Evolutionary conservation across 2,113 vertebrate species (phyloP), one percentile per base, ranked within the genome.

Genomic region (Gasterosteus aculeatus): DNA sequence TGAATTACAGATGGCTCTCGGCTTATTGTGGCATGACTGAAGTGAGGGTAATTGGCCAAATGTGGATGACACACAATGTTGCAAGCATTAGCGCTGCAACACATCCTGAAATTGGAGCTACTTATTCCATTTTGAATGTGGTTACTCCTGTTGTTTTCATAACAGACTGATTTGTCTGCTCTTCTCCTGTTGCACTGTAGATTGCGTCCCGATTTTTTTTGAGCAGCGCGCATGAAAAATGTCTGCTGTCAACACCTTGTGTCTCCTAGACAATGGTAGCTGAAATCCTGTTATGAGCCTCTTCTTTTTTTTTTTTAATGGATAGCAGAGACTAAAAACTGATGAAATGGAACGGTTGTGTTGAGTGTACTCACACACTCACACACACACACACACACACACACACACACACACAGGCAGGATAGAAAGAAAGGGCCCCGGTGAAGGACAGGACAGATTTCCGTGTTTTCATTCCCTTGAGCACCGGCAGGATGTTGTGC

Each of bases 321-420:
- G 71, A 41, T 85, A 58, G 74, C 80, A 72, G 49, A 61, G 82
- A 85, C 78, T 87, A 85, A 90, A 92, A 88, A 81, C 81, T 90
- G 88, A 90, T 92, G 89, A 90, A 93, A 90, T 86, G 86, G 80
- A 92, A 89, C 87, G 81, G 72, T 88, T 69, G 67, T 73, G 85
- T 83, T 83, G 72, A 75, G 84, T 71, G 68, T 57, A 73, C 44
- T 53, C 49, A 19, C 44, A 16, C 44, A 15, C 44, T 14, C 44
- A 71, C 39, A 57, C 54, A 58, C 10, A 69, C 54, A 65, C 35
- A 66, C 19, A 68, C 64, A 64, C 58, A 69, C 39, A 69, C 22
- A 60, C 75, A 63, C 67, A 62, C 60, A 56, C n/a, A 69, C 70
- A 83, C 62, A 85, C 77, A 75, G 75, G 69, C 54, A 82, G 76